phyloP scores from a whole-genome alignment of 2,888 invertebrate species.

The Caenorhabditis plicata region DNA sequence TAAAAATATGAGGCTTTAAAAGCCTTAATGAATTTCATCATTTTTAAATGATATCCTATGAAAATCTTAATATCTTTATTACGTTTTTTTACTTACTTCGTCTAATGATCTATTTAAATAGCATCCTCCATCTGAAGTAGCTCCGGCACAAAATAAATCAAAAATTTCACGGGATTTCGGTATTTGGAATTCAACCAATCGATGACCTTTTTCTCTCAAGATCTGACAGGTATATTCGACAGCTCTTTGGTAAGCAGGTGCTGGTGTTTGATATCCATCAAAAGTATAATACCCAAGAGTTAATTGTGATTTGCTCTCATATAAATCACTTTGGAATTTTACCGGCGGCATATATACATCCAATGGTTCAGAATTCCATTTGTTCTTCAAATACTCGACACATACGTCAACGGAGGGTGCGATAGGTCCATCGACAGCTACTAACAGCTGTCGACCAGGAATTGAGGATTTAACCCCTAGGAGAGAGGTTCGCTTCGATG shows the following conservation, averaged over 20 bases:
- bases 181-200: conserved; percentile 44
- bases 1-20: not conserved
- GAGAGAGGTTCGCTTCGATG: conserved; percentile 15
- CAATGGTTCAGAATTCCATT: not conserved
- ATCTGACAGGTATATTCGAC: conserved; percentile 17
- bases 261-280: conserved; percentile 25
- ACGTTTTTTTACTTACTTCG: conserved; percentile 11
- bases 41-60: not conserved
- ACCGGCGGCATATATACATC: conserved; percentile 33
- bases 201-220: conserved; percentile 40
- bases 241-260: conserved; percentile 26
- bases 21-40: not conserved
- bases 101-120: conserved; percentile 11
- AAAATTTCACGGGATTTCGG: conserved; percentile 38
- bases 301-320: conserved; percentile 5
- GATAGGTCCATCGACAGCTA: conserved; percentile 22
- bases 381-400: conserved; percentile 12
- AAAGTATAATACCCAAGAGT: conserved; percentile 19
- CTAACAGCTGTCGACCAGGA: conserved; percentile 27
- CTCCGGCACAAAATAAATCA: conserved; percentile 18
- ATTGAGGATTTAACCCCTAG: conserved; percentile 23
- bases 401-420: conserved; percentile 18
- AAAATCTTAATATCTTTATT: not conserved
- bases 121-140: conserved; percentile 26
- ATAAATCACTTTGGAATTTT: conserved; percentile 10